phyloP scores from a whole-genome alignment of 92 coral and sea anemone genomes.

The Bergia sp. region DNA sequence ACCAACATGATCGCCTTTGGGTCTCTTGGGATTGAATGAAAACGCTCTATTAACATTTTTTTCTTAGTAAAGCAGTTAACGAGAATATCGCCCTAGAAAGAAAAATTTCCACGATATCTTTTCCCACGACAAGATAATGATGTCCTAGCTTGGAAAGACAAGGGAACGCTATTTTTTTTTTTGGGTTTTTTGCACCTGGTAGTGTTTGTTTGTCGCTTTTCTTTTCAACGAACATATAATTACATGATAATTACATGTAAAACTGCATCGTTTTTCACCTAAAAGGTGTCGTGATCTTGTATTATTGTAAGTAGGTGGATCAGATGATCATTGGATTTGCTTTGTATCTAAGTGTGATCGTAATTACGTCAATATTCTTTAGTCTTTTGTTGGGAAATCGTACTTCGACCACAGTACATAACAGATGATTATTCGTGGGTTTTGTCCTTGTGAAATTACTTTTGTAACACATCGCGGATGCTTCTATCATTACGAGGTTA shows the following conservation, averaged over 20 bases:
- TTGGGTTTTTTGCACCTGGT: too few species aligned
- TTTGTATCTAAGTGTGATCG: neutral
- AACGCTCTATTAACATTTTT: neutral
- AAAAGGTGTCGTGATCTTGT: neutral
- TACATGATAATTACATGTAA: too few species aligned
- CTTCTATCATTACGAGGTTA: too few species aligned
- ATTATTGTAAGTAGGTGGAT: neutral
- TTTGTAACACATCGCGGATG: neutral
- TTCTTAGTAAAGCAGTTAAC: neutral
- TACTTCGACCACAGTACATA: neutral
- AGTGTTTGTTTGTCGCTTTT: neutral
- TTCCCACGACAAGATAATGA: neutral
- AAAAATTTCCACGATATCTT: neutral
- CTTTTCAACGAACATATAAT: neutral
- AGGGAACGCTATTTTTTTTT: too few species aligned
- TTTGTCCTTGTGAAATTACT: neutral
- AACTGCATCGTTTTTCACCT: neutral
- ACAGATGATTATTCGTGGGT: neutral
- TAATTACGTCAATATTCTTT: neutral
- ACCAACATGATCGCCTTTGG: too few species aligned
- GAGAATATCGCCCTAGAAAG: neutral
- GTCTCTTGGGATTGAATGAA: too few species aligned
- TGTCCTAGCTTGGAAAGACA: neutral
- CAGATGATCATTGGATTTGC: neutral
- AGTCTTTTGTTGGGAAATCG: conserved; percentile 1